These are phyloP conservation scores for Phaonia tiefii DNA, from an alignment of 2,888 invertebrate species.

Conservation along the genomic window DNA sequence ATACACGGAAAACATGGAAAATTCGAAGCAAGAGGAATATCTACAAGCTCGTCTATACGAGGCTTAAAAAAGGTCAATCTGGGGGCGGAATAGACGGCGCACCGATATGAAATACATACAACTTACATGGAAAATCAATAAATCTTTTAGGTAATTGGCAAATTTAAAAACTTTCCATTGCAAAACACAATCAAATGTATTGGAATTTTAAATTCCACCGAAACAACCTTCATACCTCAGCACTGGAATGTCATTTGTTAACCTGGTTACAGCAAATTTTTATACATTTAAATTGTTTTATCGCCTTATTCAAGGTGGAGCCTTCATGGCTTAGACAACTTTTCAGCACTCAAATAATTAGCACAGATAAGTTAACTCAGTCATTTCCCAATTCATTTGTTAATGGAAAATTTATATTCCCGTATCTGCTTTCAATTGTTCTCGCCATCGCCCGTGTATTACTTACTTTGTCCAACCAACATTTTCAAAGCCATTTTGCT, in stretches of 20 bases:
- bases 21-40: neutral
- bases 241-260: no score
- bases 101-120: neutral
- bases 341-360: slow-evolving; percentile 23
- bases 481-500: slow-evolving; percentile 90
- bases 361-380: slow-evolving; percentile 13
- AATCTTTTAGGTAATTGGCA: neutral
- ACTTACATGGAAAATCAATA: slow-evolving; percentile 67
- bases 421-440: no score
- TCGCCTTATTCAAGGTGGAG: slow-evolving; percentile 38
- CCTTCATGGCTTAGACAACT: slow-evolving; percentile 4
- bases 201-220: no score
- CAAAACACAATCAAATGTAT: no score
- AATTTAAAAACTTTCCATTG: neutral
- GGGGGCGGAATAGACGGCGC: slow-evolving; percentile 59
- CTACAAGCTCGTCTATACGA: neutral
- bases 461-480: slow-evolving; percentile 93
- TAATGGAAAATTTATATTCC: no score
- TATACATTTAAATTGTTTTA: slow-evolving; percentile 17
- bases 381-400: no score
- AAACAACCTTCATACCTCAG: no score
- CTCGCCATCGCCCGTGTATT: no score
- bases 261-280: no score
- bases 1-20: neutral
- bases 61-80: slow-evolving; percentile 61